Conservation (phyloP, 2,888 invertebrate genomes). For the Diabrotica balteata region DNA sequence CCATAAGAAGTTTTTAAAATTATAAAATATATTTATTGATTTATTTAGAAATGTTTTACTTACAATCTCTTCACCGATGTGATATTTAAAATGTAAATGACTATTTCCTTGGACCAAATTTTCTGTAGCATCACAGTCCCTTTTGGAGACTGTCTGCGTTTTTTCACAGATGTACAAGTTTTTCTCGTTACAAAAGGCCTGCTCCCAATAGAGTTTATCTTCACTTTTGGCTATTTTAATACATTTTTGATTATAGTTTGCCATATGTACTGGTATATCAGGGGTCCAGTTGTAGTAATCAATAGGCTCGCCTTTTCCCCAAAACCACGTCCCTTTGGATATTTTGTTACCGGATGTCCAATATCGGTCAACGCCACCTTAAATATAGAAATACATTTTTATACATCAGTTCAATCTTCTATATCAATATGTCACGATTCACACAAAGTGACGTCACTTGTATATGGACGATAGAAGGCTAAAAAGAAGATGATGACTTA, state of each 20-base stretch:
- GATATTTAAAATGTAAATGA: not conserved
- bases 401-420: no score
- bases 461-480: no score
- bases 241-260: slow-evolving; percentile 1
- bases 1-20: no score
- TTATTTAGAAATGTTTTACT: not conserved
- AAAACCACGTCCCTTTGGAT: slow-evolving; percentile 10
- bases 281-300: slow-evolving; percentile 10
- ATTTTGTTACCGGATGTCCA: slow-evolving; percentile 30
- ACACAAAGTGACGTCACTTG: no score
- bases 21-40: no score
- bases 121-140: slow-evolving; percentile 2
- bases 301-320: slow-evolving; percentile 15
- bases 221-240: not conserved
- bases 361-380: slow-evolving; percentile 12
- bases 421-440: no score
- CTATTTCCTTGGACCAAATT: slow-evolving; percentile 1
- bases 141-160: not conserved
- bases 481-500: no score
- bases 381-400: not conserved
- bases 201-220: slow-evolving; percentile 9
- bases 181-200: not conserved
- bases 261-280: not conserved
- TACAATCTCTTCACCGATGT: slow-evolving; percentile 5
- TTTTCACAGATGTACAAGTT: slow-evolving; percentile 21